These are phyloP conservation scores for Pseudeuparius sepicola DNA, from an alignment of 2,888 invertebrate genomes.

Conservation along the genomic window DNA sequence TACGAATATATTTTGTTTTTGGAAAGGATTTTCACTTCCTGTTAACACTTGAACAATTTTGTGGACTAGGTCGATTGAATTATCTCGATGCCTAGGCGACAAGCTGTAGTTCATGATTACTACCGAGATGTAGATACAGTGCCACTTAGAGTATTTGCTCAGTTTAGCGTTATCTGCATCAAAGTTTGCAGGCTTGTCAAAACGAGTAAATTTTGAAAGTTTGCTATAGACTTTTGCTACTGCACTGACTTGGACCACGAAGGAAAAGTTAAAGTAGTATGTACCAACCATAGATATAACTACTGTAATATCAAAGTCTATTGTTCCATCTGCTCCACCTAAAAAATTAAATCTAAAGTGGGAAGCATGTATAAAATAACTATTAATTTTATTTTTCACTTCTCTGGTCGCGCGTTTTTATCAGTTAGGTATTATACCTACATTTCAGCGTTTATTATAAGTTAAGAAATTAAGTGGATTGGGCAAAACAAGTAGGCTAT, in stretches of 20 bases:
- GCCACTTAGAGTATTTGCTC: constrained; percentile 15
- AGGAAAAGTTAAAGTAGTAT: constrained; percentile 12
- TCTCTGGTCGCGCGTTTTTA: too few relatives aligned
- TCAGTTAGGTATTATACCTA: too few relatives aligned
- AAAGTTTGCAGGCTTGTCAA: constrained; percentile 17
- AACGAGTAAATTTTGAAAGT: constrained; percentile 16
- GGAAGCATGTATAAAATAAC: too few relatives aligned
- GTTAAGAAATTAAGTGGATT: too few relatives aligned
- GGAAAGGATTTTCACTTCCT: neutral
- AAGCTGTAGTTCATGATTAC: neutral
- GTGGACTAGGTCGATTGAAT: neutral
- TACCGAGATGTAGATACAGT: constrained; percentile 5
- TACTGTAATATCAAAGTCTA: constrained; percentile 9
- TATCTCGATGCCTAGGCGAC: neutral
- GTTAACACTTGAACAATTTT: too few relatives aligned
- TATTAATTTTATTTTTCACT: too few relatives aligned
- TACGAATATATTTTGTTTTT: neutral
- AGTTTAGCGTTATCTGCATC: constrained; percentile 12
- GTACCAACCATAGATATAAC: constrained; percentile 7
- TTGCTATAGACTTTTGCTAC: constrained; percentile 7
- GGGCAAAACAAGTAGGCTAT: too few relatives aligned
- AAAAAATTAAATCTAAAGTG: too few relatives aligned
- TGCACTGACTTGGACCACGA: constrained; percentile 2
- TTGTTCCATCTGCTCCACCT: constrained; percentile 8
- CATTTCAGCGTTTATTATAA: too few relatives aligned